Evolutionary conservation across 2,113 vertebrate species (phyloP), one percentile per base, ranked within the genome.

Genomic region (Psettodes erumei): DNA sequence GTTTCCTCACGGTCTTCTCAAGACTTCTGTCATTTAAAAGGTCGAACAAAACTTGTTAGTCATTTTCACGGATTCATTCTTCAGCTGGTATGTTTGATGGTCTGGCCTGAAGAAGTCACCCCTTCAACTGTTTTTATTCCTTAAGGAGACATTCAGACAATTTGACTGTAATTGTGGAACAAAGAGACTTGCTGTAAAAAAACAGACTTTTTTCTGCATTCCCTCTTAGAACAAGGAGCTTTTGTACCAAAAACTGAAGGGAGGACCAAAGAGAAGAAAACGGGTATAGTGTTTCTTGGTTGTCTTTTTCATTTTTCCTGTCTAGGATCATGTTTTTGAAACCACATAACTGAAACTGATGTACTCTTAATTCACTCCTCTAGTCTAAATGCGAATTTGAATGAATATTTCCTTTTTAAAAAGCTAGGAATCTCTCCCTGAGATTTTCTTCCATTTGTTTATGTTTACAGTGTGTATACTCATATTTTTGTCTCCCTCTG

Each of bases 181-280:
- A 75, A 77, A 70, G 21, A 4, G 18, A 10, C 23, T 27, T 13
- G 32, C 58, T 74, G 19, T 81, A 38, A 55, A 77, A 77, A 43
- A 61, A 79, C 11, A 15, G 35, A 51, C 56, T 64, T 79, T 55
- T 69, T 40, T 81, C 6, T 50, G 28, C 12, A 1, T 78, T 63
- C 79, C n/a, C 45, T 80, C 83, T 25, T 88, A 99, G 98, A 97
- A 96, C 93, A 98, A 98, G 94, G 97, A 94, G 69, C 93, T 96
- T 90, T 92, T 99, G 86, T 96, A 96, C 86, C 96, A 97, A 86
- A 98, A 98, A 91, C 93, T 97, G 88, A 97, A 93, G 81, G 94
- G 93, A 69, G 95, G 94, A 89, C 93, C 95, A 32, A 97, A 95
- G 70, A 96, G 96, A 88, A 96, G 94, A 92, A 97, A 95, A 90